phyloP scores from a whole-genome alignment of 2,797 vertebrate species.

The Lepilemur ruficaudatus region DNA sequence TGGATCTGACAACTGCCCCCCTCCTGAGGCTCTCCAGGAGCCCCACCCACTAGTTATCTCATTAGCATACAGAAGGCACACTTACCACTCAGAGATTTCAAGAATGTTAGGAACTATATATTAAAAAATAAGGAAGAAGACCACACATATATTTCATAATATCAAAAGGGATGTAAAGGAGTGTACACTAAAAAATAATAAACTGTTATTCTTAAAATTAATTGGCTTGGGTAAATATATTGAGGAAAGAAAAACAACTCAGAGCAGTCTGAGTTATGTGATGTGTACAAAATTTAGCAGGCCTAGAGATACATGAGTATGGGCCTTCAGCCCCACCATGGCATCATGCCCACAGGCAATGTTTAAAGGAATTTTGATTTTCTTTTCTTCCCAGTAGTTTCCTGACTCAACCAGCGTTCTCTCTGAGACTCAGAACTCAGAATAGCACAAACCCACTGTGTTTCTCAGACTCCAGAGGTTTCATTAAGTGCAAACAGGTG shows the following conservation, averaged over 20 bases:
- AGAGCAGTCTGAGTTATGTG: not conserved
- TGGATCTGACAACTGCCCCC: fast-evolving
- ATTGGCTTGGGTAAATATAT: not conserved
- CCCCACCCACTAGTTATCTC: not conserved
- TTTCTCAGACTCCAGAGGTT: not conserved
- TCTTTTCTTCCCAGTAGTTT: not conserved
- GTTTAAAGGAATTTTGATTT: not conserved
- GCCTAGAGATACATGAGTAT: not conserved
- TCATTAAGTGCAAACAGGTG: not conserved
- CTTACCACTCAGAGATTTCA: not conserved
- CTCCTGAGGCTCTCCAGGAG: not conserved
- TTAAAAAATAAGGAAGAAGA: not conserved
- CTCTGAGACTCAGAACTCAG: not conserved
- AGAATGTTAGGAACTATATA: not conserved
- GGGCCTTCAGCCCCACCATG: not conserved
- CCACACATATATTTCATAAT: not conserved
- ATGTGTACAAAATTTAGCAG: not conserved
- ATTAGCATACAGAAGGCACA: not conserved
- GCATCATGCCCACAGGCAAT: not conserved
- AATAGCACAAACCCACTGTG: not conserved
- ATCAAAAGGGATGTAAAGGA: not conserved
- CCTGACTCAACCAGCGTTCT: not conserved
- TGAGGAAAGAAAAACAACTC: not conserved
- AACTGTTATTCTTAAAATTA: not conserved
- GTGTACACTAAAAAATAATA: not conserved